A percentile compares a stretch with the other conserved stretches of the same genome.
These are phyloP conservation scores for Gavia stellata DNA, from an alignment of 2,113 vertebrate species.

Conservation along the genomic window DNA sequence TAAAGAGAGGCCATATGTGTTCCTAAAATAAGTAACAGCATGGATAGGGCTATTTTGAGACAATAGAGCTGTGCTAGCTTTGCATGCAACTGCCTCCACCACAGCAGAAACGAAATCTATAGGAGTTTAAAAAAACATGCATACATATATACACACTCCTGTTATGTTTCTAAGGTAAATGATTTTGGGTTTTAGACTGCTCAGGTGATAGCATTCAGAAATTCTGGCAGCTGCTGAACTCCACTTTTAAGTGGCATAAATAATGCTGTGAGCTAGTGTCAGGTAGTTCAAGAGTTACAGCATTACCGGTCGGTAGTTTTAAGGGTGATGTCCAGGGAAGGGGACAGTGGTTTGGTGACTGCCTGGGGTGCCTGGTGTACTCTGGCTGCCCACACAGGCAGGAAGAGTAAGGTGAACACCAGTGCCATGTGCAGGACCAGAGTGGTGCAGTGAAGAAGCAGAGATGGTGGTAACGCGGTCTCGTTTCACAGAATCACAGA, in stretches of 20 bases:
- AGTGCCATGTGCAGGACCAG: not conserved
- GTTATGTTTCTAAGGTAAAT: not conserved
- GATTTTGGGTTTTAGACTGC: constrained; percentile 18
- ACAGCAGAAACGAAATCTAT: not conserved
- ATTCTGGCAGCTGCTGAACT: constrained; percentile 35
- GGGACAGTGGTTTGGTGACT: not conserved
- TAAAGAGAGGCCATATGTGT: constrained; percentile 41
- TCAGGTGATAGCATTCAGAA: constrained; percentile 37
- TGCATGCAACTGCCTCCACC: constrained; percentile 25
- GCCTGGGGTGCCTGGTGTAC: not conserved
- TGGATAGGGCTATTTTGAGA: constrained; percentile 34
- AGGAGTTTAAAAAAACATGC: not conserved
- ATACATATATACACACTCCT: not conserved
- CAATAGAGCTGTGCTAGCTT: constrained; percentile 24
- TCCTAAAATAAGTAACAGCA: constrained; percentile 55
- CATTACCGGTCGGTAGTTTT: not conserved
- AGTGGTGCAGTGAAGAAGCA: not conserved
- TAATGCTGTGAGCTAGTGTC: not conserved
- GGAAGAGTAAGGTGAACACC: not conserved
- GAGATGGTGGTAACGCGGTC: not conserved
- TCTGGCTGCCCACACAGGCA: not conserved
- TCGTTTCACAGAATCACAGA: too few relatives aligned
- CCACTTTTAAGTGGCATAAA: not conserved
- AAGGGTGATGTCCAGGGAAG: not conserved
- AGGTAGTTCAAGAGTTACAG: not conserved